Evolutionary conservation across 2,113 vertebrate species (phyloP), one percentile per base, ranked within the genome.

Genomic region (Salminus brasiliensis): DNA sequence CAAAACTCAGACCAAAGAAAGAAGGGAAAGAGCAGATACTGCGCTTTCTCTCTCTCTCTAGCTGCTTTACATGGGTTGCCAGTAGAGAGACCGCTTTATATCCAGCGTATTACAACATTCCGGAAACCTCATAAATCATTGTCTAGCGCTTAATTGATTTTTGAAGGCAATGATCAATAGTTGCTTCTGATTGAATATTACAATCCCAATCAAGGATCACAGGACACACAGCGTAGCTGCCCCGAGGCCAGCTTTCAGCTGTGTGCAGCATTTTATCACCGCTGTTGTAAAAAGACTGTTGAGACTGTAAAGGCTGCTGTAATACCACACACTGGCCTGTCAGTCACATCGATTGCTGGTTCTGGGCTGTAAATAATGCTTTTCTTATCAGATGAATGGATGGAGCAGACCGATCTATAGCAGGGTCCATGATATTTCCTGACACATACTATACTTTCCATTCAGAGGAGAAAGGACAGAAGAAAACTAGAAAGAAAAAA

Each of bases 141-240:
- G 15, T 55, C 45, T 29, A 27, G 6, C 30, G 4, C 60, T 39
- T 39, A 49, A 15, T 23, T 30, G 60, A 63, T 63, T 30, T 63
- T 13, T 63, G 30, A 63, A 32, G 12, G 49, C 11, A 30, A 53
- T 66, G 47, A 30, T 47, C 21, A 32, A 13, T 52, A 36, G 13
- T 75, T 65, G 63, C 73, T 32, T 49, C 23, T 49, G 43, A 55
- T 55, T 55, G 52, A 55, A 55, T 55, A 55, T 55, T 55, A 55
- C 52, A 62, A 59, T 23, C 47, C 18, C 29, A 32, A 63, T 60
- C 60, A 62, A 30, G 1, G 16, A 62, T 30, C 9, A 45, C 1
- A n/a, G 23, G 45, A 74, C 43, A 5, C 15, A 1, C 16, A 60
- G 53, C 36, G 18, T 4, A 10, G 52, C 52, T 55, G 52, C 52